Conservation (phyloP, 2,888 invertebrate species). For the Eristalis tenax region DNA sequence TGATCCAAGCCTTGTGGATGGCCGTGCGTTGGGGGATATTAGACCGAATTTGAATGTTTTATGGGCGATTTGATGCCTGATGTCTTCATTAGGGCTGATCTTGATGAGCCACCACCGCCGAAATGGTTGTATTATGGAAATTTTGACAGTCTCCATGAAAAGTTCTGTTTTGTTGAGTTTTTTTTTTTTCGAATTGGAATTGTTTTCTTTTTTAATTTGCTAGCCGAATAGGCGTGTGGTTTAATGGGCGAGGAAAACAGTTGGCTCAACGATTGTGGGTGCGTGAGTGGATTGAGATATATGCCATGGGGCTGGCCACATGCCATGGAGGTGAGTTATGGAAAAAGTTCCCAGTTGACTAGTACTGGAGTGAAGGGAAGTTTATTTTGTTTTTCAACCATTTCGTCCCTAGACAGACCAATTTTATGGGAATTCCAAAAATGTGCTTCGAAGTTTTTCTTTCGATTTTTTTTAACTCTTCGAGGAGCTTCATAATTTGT, state of each 20-base stretch:
- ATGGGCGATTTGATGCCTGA: conserved; percentile 65
- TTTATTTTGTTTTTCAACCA: too few relatives aligned
- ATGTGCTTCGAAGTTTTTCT: too few relatives aligned
- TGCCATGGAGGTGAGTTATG: not conserved
- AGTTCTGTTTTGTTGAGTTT: not conserved
- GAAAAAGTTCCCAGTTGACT: not conserved
- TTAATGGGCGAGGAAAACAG: conserved; percentile 53
- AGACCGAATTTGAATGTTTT: conserved; percentile 53
- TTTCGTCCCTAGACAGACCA: too few relatives aligned
- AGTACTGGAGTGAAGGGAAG: not conserved
- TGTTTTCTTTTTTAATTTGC: conserved; percentile 53
- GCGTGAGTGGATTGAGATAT: not conserved
- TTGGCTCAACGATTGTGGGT: conserved; percentile 6
- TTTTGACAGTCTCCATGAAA: conserved; percentile 36
- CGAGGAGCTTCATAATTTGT: too few relatives aligned
- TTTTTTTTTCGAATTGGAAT: conserved; percentile 8
- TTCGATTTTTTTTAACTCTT: too few relatives aligned
- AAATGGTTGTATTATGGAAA: conserved; percentile 61
- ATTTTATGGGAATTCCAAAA: too few relatives aligned
- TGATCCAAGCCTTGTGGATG: not conserved
- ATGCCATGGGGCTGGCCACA: conserved; percentile 40
- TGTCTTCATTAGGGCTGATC: conserved; percentile 63
- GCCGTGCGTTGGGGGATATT: conserved; percentile 24
- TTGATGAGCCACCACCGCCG: conserved; percentile 29
- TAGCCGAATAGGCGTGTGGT: conserved; percentile 58